Evolutionary conservation across 2,888 invertebrate species (phyloP).

Genomic region (Trachelus tabidus): DNA sequence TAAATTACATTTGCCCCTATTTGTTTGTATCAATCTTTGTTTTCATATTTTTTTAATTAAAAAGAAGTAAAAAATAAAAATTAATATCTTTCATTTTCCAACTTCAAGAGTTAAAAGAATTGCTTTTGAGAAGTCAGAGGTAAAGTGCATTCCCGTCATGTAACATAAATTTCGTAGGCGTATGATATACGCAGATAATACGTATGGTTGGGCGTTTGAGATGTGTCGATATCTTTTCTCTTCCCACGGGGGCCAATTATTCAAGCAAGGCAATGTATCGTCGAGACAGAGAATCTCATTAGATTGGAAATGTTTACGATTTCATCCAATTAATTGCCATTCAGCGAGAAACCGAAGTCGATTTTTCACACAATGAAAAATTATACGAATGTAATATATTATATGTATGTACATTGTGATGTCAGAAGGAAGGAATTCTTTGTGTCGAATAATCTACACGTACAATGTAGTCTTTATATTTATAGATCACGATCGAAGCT

Average conservation of each 20-base stretch:
- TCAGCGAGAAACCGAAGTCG: background rate
- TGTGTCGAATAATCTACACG: background rate
- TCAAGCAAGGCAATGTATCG: background rate
- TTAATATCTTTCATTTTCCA: background rate
- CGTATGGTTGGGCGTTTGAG: background rate
- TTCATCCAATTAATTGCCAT: background rate
- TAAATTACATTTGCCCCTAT: background rate
- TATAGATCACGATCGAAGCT: too few species aligned
- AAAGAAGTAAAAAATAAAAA: background rate
- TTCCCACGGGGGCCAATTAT: background rate
- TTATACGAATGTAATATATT: background rate
- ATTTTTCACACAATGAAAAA: background rate
- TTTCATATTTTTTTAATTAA: background rate
- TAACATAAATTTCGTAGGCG: background rate
- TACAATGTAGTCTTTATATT: too few species aligned
- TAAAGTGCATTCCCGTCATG: background rate
- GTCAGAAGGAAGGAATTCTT: background rate
- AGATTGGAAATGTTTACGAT: background rate
- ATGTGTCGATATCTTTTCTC: background rate
- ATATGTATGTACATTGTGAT: background rate
- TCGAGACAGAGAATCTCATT: background rate
- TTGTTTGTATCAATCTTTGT: background rate
- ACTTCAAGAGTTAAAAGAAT: background rate
- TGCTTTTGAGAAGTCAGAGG: background rate
- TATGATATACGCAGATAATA: background rate